Percentiles rank a stretch among this genome's conserved stretches.
phyloP scores from a whole-genome alignment of 2,113 vertebrate species.

The Scatophagus argus region DNA sequence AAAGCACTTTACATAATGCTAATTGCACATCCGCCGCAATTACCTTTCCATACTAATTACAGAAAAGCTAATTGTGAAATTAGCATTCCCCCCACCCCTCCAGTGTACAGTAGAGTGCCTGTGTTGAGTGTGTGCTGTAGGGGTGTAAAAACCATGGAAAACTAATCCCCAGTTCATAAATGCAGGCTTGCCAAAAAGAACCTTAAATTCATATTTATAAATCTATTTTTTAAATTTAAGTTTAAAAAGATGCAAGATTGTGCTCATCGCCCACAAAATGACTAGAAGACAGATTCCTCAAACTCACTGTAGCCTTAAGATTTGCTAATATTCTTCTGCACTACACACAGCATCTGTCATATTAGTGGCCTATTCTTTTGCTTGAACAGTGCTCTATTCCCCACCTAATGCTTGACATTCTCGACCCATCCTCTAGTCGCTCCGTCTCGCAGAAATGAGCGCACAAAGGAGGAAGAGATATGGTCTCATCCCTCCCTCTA shows the following conservation, averaged over 20 bases:
- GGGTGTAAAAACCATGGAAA: not conserved
- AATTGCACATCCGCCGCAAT: slow-evolving; percentile 83
- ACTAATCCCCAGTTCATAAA: slow-evolving; percentile 16
- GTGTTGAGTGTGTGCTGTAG: slow-evolving; percentile 20
- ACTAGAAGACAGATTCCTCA: slow-evolving; percentile 36
- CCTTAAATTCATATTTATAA: slow-evolving; percentile 39
- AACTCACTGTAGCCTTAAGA: slow-evolving; percentile 40
- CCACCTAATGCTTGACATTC: slow-evolving; percentile 71
- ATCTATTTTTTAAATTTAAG: slow-evolving; percentile 23
- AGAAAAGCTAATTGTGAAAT: slow-evolving; percentile 79
- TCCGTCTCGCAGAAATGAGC: slow-evolving; percentile 49
- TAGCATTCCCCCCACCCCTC: slow-evolving; percentile 47
- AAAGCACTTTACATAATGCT: slow-evolving; percentile 80
- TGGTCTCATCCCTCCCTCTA: slow-evolving; percentile 64
- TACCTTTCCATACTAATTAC: slow-evolving; percentile 81
- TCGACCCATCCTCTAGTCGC: slow-evolving; percentile 55
- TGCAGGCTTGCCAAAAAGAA: slow-evolving; percentile 26
- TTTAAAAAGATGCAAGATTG: slow-evolving; percentile 31
- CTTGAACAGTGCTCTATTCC: slow-evolving; percentile 62
- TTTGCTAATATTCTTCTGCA: slow-evolving; percentile 58
- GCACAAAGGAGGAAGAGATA: slow-evolving; percentile 58
- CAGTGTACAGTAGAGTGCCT: slow-evolving; percentile 55
- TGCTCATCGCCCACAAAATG: slow-evolving; percentile 13
- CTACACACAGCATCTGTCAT: slow-evolving; percentile 66
- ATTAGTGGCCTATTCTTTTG: slow-evolving; percentile 60